Percentiles rank a stretch among this genome's conserved stretches.
Conservation (phyloP, 2,113 vertebrate species). For the Colistium nudipinnis region DNA sequence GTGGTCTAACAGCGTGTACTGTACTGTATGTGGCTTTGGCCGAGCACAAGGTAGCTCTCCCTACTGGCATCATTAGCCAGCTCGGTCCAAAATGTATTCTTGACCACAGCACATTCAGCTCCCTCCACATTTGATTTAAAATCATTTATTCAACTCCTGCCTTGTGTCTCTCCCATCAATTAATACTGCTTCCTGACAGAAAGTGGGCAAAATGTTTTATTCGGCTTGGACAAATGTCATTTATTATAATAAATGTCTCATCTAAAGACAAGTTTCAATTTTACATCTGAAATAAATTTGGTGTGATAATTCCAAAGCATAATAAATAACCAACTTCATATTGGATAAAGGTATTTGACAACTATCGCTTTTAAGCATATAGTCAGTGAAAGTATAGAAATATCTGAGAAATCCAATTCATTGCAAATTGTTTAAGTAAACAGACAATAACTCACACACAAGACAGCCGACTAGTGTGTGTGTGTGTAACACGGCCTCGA, state of each 20-base stretch:
- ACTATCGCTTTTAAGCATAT: no score
- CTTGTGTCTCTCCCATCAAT: background rate
- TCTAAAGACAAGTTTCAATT: no score
- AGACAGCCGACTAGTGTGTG: background rate
- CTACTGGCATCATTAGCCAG: conserved; percentile 40
- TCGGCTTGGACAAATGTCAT: no score
- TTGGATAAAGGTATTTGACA: no score
- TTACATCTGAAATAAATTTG: no score
- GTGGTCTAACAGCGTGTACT: conserved; percentile 43
- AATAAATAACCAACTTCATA: no score
- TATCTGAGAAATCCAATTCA: no score
- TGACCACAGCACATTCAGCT: conserved; percentile 35
- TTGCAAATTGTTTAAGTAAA: background rate
- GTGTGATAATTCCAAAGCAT: no score
- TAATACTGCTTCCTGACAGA: no score
- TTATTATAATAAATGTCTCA: no score
- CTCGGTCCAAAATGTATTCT: conserved; percentile 23
- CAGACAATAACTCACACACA: background rate
- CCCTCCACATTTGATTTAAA: conserved; percentile 4
- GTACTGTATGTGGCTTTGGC: conserved; percentile 20
- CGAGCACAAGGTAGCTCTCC: conserved; percentile 21
- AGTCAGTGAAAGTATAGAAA: no score
- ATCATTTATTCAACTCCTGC: background rate
- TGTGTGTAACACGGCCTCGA: conserved; percentile 24
- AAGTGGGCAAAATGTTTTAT: no score